Evolutionary conservation across 2,113 vertebrate genomes (phyloP).

Genomic region (Vimba vimba): DNA sequence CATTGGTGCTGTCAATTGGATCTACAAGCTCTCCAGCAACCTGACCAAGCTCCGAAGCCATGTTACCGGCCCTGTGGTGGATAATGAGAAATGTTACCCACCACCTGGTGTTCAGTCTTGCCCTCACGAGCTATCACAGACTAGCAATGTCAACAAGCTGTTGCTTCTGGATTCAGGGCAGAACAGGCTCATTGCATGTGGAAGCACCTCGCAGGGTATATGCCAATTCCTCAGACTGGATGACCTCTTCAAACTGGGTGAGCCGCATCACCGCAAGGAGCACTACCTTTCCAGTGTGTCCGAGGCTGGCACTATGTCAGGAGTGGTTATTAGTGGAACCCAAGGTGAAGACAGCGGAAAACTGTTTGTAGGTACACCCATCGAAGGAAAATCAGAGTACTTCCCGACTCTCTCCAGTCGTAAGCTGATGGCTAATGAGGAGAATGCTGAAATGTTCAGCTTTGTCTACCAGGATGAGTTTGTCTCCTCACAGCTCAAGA

Average conservation of each 20-base stretch:
- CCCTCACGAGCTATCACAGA: conserved; percentile 87
- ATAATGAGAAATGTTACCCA: conserved; percentile 96
- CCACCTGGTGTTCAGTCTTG: conserved; percentile 95
- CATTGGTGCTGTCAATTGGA: conserved; percentile 92
- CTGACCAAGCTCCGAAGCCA: conserved; percentile 89
- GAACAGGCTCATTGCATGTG: conserved; percentile 93
- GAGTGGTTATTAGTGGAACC: conserved; percentile 89
- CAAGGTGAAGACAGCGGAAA: conserved; percentile 80
- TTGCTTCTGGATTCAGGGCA: conserved; percentile 91
- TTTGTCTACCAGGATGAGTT: conserved; percentile 99
- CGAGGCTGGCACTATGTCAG: conserved; percentile 92
- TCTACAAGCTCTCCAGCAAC: conserved; percentile 94
- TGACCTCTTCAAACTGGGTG: conserved; percentile 94
- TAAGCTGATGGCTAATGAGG: conserved; percentile 93
- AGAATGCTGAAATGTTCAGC: conserved; percentile 97
- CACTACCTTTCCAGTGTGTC: conserved; percentile 96
- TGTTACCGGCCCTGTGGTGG: conserved; percentile 90
- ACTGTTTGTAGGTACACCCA: conserved; percentile 94
- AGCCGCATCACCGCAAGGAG: conserved; percentile 97
- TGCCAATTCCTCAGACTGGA: conserved; percentile 97
- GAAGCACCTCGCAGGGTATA: conserved; percentile 95
- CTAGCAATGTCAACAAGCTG: conserved; percentile 94
- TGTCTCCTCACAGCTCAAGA: conserved; percentile 96
- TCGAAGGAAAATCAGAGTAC: conserved; percentile 95
- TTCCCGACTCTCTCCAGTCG: conserved; percentile 95